A percentile compares a stretch with the other conserved stretches of the same genome.
These are phyloP conservation scores for Callyntrura sp. DNA, from an alignment of 2,888 invertebrate genomes.

Conservation along the genomic window DNA sequence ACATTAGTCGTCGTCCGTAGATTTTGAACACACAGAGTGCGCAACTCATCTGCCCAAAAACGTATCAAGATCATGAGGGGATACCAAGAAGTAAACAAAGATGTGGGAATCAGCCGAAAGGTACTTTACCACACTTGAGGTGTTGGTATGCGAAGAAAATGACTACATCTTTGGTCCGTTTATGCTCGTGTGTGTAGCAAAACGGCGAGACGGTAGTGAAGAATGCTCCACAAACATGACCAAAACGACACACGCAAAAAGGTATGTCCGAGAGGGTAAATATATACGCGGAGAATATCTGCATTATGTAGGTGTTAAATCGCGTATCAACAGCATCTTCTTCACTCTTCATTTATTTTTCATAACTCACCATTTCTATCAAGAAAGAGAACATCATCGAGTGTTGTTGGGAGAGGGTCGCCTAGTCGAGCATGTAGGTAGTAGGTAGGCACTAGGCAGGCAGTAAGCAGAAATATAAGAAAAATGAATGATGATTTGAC, in stretches of 20 bases:
- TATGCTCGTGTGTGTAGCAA: background rate
- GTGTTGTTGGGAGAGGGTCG: conserved; percentile 1
- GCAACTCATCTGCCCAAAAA: conserved; percentile 21
- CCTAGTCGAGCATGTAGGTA: background rate
- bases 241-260: conserved; percentile 60
- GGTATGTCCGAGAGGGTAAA: conserved; percentile 32
- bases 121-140: conserved; percentile 40
- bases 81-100: conserved; percentile 37
- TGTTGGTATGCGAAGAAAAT: too few relatives aligned
- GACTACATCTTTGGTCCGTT: background rate
- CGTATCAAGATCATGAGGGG: background rate
- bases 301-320: conserved; percentile 76
- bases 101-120: conserved; percentile 51
- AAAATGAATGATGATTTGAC: conserved; percentile 61
- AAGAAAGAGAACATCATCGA: background rate
- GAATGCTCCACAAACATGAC: conserved; percentile 62
- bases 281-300: conserved; percentile 34
- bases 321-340: conserved; percentile 72
- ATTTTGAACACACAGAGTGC: conserved; percentile 16
- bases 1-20: background rate
- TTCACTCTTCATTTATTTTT: conserved; percentile 67
- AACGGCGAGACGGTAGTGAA: conserved; percentile 23
- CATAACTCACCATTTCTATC: conserved; percentile 24
- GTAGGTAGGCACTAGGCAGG: background rate
- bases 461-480: background rate